Percentiles rank a stretch among this genome's conserved stretches.
Evolutionary conservation across 2,888 invertebrate genomes (phyloP).

Genomic region (Ferrisia virgata): DNA sequence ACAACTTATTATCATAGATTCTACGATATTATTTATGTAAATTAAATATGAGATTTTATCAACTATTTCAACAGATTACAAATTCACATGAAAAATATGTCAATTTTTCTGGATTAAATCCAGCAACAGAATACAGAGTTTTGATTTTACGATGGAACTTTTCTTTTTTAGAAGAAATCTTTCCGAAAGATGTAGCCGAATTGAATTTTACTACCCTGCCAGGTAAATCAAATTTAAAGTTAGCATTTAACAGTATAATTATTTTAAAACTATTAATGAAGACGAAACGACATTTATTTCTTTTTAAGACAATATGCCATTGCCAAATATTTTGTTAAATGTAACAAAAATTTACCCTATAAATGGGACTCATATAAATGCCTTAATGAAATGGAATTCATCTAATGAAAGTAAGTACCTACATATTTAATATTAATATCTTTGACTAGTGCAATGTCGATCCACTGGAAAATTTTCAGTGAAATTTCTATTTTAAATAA

Average conservation of each 20-base stretch:
- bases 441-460: too few relatives aligned
- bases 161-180: not conserved
- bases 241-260: too few relatives aligned
- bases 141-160: not conserved
- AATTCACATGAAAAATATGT: not conserved
- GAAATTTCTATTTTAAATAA: too few relatives aligned
- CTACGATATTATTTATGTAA: too few relatives aligned
- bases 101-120: not conserved
- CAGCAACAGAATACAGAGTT: not conserved
- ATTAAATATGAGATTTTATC: not conserved
- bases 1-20: too few relatives aligned
- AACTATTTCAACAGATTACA: not conserved
- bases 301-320: not conserved
- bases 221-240: not conserved
- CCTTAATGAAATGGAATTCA: not conserved
- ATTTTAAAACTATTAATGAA: too few relatives aligned
- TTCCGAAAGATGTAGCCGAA: not conserved
- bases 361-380: not conserved
- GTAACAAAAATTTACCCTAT: not conserved
- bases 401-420: not conserved
- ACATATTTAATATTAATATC: too few relatives aligned
- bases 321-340: not conserved
- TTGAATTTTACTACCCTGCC: not conserved
- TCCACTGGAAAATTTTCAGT: too few relatives aligned
- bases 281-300: too few relatives aligned